Conservation (phyloP, 2,113 vertebrate species). For the Nycticebus coucang region DNA sequence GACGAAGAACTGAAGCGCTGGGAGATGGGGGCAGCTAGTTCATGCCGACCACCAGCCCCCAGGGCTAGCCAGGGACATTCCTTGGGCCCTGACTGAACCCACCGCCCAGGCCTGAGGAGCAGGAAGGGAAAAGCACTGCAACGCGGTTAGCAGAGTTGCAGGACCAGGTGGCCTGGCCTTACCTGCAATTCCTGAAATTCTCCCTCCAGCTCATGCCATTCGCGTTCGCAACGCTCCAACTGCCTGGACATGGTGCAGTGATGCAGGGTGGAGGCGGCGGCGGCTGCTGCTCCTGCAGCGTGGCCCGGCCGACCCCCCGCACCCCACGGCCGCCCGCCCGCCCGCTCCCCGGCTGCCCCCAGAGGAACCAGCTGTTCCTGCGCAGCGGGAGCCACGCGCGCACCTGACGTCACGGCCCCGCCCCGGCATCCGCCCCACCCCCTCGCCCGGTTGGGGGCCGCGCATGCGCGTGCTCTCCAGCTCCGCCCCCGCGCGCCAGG, state of each 20-base stretch:
- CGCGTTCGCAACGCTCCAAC: slow-evolving; percentile 86
- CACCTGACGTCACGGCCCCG: slow-evolving; percentile 79
- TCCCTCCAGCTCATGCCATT: slow-evolving; percentile 92
- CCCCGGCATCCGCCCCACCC: slow-evolving; percentile 26
- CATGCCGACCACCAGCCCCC: not conserved
- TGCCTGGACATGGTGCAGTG: slow-evolving; percentile 79
- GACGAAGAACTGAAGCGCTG: not conserved
- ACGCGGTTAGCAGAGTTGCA: slow-evolving; percentile 11
- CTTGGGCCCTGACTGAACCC: not conserved
- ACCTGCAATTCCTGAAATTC: slow-evolving; percentile 96
- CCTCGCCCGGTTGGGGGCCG: not conserved
- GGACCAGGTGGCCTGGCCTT: slow-evolving; percentile 61
- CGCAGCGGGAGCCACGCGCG: slow-evolving; percentile 82
- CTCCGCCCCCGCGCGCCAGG: not conserved
- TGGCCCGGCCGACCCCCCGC: slow-evolving; percentile 49
- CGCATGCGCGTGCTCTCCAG: not conserved
- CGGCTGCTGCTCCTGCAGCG: slow-evolving; percentile 41
- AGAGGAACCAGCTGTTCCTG: slow-evolving; percentile 74
- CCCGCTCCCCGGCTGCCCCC: slow-evolving; percentile 16
- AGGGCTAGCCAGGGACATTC: not conserved
- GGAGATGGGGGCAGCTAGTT: not conserved
- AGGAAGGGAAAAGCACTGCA: not conserved
- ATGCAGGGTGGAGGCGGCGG: slow-evolving; percentile 3
- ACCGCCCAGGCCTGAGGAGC: not conserved
- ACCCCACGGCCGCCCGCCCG: not conserved